Evolutionary conservation across 1,140 invertebrate species (phyloP), one percentile per base, ranked within the genome.

Genomic region (Acarapis woodi): DNA sequence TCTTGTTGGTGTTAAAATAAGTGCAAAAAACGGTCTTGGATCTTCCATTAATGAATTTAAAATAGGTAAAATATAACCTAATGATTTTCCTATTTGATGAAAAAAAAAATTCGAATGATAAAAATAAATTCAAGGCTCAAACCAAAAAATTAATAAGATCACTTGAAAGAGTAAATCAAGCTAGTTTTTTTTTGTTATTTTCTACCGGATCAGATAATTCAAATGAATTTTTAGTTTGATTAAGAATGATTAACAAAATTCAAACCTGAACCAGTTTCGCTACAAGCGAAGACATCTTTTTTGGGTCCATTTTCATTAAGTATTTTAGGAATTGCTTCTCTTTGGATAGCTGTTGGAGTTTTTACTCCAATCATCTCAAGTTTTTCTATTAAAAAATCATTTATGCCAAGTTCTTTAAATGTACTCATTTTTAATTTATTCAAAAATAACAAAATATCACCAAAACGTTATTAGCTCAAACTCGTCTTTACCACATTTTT

Each of bases 61-160:
- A 49, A 97, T 85, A 1, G 90, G 90, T 15, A 97, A 50, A 3
- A 79, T 82, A 67, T 94, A 97, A 0, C 87, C 78, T 48, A 88
- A 69, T 4, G 88, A 96, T 64, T 97, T 97, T 24, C 90, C n/a
- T n/a, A n/a, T n/a, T n/a, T n/a, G n/a, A n/a, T n/a, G n/a, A n/a
- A n/a, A n/a, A n/a, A n/a, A n/a, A n/a, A n/a, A n/a, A n/a, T n/a
- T n/a, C n/a, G n/a, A n/a, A n/a, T n/a, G n/a, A n/a, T n/a, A n/a
- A n/a, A n/a, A n/a, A n/a, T n/a, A n/a, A n/a, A n/a, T n/a, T n/a
- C n/a, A n/a, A n/a, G n/a, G n/a, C n/a, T n/a, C n/a, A n/a, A n/a
- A n/a, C n/a, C n/a, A n/a, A n/a, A n/a, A n/a, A n/a, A n/a, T n/a
- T n/a, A n/a, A n/a, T n/a, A n/a, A n/a, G n/a, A n/a, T n/a, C n/a